Base-by-base conservation (phyloP, 2,888 invertebrate genomes). In the Tinea pellionella region DNA sequence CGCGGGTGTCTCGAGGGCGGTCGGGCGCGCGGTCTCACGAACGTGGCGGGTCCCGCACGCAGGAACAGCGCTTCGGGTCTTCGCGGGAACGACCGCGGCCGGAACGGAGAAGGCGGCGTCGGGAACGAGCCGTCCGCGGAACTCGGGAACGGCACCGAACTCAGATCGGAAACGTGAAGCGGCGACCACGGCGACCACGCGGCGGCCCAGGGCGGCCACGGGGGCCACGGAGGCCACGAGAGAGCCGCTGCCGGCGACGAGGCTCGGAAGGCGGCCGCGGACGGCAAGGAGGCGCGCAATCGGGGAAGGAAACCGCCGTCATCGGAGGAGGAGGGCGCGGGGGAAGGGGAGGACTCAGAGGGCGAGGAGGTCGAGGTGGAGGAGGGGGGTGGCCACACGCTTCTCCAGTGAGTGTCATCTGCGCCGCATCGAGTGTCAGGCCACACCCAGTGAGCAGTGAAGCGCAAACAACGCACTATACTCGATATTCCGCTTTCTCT, bases 401-500 rank as follows among this genome's bases (percentile, higher is more conserved):
- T 67, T 60, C 69, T 62, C 47, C 73, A 80, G 74, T 64, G 67
- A 41, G 69, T 55, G 69, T 63, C 65, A 68, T 47, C 53, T 8
- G 37, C 78, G 74, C 80, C 78, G 70, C 92, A 93, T 63, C 93
- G 91, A 75, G 92, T 91, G 73, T 90, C 89, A 72, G 92, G 93
- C 92, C 92, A 93, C 74, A 93, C 90, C 92, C 93, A 93, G 81
- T 92, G 93, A 68, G 78, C 83, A 66, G 86, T 84, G 71, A 88
- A 87, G 65, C 85, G 82, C 72, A 88, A 68, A 73, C 88, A 88
- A 69, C 92, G 90, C 84, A 90, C 93, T 91, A 95, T 88, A 95
- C 95, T 93, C 94, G 95, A 94, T 95, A 95, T 92, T 95, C 95
- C 90, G 94, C 94, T 91, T 93, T 94, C 92, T 92, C 94, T 93